These are phyloP conservation scores for Halocynthia aurantium DNA, from an alignment of 23 tunicate genomes.

Conservation along the genomic window DNA sequence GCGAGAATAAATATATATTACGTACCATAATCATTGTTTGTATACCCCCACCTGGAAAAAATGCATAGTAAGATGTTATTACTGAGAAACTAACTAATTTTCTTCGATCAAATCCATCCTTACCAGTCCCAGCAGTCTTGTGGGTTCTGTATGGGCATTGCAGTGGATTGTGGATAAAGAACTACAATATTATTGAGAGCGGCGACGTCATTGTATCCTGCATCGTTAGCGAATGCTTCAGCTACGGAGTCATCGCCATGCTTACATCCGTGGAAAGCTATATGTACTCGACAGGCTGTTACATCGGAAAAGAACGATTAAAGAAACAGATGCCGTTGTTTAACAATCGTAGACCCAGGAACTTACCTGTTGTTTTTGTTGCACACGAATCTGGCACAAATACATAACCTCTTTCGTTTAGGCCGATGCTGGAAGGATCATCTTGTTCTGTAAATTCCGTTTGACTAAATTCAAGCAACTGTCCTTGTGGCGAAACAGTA, in stretches of 20 bases:
- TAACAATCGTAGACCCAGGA: neutral
- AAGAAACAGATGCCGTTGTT: neutral
- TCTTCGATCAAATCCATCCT: slow-evolving; percentile 5
- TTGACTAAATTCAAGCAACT: slow-evolving; percentile 16
- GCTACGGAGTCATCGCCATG: slow-evolving; percentile 26
- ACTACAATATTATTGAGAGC: slow-evolving; percentile 35
- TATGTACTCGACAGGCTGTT: slow-evolving; percentile 25
- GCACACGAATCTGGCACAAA: slow-evolving; percentile 30
- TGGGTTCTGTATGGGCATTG: slow-evolving; percentile 23
- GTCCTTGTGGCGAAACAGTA: neutral
- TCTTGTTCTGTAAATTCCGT: neutral
- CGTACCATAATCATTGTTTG: slow-evolving; percentile 16
- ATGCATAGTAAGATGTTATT: neutral
- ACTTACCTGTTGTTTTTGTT: slow-evolving; percentile 3
- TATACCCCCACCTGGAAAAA: slow-evolving; percentile 22
- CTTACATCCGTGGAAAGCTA: slow-evolving; percentile 46
- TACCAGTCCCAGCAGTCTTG: slow-evolving; percentile 62
- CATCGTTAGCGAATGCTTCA: slow-evolving; percentile 23
- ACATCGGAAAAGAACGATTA: neutral
- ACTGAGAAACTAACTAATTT: neutral
- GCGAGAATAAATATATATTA: neutral
- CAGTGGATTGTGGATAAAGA: slow-evolving; percentile 32
- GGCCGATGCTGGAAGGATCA: slow-evolving; percentile 17
- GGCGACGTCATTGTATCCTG: slow-evolving; percentile 50
- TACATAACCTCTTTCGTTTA: slow-evolving; percentile 22